Evolutionary conservation across 64 coral and sea anemone species (phyloP).

Genomic region (Pachyseris speciosa): DNA sequence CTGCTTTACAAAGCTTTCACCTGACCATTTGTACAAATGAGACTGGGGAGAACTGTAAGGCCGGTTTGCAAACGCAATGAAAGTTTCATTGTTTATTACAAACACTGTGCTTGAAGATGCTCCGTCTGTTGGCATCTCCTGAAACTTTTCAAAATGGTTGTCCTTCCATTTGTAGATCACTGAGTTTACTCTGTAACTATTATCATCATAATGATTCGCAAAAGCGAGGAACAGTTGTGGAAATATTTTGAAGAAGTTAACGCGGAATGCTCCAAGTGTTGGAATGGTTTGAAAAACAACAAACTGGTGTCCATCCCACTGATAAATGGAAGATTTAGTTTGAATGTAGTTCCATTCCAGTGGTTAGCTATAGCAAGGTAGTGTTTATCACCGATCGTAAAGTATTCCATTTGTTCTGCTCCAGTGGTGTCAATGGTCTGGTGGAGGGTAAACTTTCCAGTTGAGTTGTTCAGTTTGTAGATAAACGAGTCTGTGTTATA

Average conservation of each 20-base stretch:
- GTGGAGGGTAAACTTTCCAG: not conserved
- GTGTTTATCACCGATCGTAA: not conserved
- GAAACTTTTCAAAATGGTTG: not conserved
- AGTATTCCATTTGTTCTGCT: not conserved
- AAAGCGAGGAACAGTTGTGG: not conserved
- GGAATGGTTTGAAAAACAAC: conserved; percentile 21
- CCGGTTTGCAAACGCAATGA: not conserved
- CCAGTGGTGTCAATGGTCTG: not conserved
- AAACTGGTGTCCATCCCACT: not conserved
- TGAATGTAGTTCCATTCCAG: not conserved
- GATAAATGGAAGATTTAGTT: not conserved
- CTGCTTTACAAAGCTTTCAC: not conserved
- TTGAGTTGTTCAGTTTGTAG: not conserved
- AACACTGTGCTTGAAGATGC: not conserved
- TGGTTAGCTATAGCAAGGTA: not conserved
- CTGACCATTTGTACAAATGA: too few species aligned
- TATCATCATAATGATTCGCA: not conserved
- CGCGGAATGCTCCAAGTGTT: not conserved
- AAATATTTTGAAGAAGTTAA: conserved; percentile 2
- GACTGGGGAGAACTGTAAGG: too few species aligned
- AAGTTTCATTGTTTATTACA: not conserved
- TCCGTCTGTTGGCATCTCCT: not conserved
- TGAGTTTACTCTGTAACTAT: too few species aligned
- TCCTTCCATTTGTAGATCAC: not conserved
- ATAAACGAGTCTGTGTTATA: not conserved